Conservation (phyloP, 2,113 vertebrate species). For the Neogale vison region DNA sequence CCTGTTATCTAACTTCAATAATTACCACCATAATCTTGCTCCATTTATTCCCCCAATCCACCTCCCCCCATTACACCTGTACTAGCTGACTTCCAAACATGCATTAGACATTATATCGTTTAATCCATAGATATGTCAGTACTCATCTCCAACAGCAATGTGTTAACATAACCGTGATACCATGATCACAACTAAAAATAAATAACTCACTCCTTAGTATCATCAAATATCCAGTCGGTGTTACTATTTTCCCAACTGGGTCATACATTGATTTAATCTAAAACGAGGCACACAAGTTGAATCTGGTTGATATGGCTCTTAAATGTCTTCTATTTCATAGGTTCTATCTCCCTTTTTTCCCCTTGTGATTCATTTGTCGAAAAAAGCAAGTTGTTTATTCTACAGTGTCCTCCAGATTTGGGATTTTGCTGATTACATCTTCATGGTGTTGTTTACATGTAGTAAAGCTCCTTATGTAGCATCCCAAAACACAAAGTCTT, state of each 20-base stretch:
- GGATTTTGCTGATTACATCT: background rate
- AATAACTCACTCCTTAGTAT: background rate
- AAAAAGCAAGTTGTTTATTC: background rate
- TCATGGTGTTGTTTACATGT: background rate
- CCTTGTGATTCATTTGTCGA: background rate
- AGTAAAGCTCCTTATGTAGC: background rate
- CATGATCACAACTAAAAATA: background rate
- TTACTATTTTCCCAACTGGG: background rate
- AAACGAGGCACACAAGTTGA: background rate
- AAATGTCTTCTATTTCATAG: background rate
- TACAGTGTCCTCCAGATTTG: background rate
- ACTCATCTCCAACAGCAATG: slow-evolving; percentile 11
- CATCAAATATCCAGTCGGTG: background rate
- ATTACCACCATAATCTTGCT: background rate
- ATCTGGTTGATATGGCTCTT: background rate
- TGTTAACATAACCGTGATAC: background rate
- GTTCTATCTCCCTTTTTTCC: background rate
- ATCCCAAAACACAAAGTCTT: background rate
- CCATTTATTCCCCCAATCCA: background rate
- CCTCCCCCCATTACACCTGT: background rate
- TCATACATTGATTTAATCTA: background rate
- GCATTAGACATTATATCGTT: background rate
- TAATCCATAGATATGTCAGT: slow-evolving; percentile 13
- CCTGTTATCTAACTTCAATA: background rate
- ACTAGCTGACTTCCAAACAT: background rate